phyloP scores from a whole-genome alignment of 2,113 vertebrate genomes.

The Thermophis baileyi region DNA sequence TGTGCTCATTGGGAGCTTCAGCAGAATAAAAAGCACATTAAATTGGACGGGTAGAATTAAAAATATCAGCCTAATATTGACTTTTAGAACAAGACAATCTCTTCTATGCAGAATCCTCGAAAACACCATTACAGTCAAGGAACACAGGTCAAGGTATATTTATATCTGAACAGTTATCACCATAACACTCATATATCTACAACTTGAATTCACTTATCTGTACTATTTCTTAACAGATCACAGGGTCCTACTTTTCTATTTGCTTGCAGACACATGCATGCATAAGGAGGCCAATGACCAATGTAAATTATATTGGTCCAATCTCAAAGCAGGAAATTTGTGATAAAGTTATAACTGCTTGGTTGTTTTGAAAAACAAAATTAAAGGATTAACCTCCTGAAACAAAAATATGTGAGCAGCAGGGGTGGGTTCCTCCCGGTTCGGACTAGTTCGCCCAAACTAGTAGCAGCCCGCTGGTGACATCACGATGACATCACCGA shows the following conservation, averaged over 20 bases:
- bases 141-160: neutral
- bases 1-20: neutral
- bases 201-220: neutral
- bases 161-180: neutral
- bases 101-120: neutral
- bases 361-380: constrained; percentile 35
- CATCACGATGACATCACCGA: too few relatives aligned
- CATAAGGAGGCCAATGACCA: neutral
- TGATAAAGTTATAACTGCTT: constrained; percentile 18
- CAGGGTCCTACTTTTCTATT: neutral
- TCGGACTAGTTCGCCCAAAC: too few relatives aligned
- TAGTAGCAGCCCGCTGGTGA: too few relatives aligned
- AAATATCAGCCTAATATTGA: neutral
- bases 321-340: constrained; percentile 16
- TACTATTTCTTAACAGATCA: neutral
- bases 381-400: constrained; percentile 36
- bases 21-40: neutral
- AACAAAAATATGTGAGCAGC: constrained; percentile 3
- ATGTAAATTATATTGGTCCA: constrained; percentile 24
- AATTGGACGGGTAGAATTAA: neutral
- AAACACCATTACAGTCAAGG: neutral
- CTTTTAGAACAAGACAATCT: neutral
- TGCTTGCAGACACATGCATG: neutral
- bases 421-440: too few relatives aligned
- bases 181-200: neutral